Evolutionary conservation across 2,888 invertebrate genomes (phyloP), one percentile per base, ranked within the genome.

Genomic region (Nemurella pictetii): DNA sequence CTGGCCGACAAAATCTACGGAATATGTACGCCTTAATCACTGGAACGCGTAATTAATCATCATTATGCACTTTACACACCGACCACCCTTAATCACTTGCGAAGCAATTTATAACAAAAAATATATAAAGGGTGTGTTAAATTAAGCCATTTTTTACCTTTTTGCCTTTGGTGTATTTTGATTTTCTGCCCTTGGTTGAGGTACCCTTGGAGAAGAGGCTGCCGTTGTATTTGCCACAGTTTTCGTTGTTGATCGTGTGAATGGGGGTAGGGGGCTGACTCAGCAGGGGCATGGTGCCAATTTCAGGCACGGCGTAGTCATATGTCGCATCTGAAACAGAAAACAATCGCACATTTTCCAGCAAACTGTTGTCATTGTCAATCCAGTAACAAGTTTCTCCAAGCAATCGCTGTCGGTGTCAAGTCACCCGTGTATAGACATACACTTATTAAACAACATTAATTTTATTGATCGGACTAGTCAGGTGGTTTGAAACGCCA

Each of bases 231-330:
- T 91, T 91, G 87, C 91, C 91, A 87, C 91, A 90, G 85, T 91
- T 87, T 20, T 89, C 89, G 82, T 89, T 88, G 86, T 86, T 88
- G 82, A 83, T 86, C 75, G 84, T 82, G 26, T 88, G 87, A 36
- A 90, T 89, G 27, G 91, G 89, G 85, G 89, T 90, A 85, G 91
- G 90, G 85, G 92, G 91, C 86, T 92, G 91, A 84, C 92, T 92
- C 87, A 95, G 90, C 86, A 95, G 90, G 85, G 95, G 95, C 87
- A 94, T 92, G 0, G 94, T 94, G 87, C 94, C 94, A 81, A 94
- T 91, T 91, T 95, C 95, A 26, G 95, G 96, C 87, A 95, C 94
- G 85, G 95, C 95, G 90, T 95, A 96, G 90, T 95, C 95, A 90
- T 95, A 95, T 87, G 93, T 93, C 87, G 94, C 93, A 90, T 95